Percentiles rank a stretch among this genome's conserved stretches.
phyloP scores from a whole-genome alignment of 2,797 vertebrate species.

The Xiphophorus birchmanni region DNA sequence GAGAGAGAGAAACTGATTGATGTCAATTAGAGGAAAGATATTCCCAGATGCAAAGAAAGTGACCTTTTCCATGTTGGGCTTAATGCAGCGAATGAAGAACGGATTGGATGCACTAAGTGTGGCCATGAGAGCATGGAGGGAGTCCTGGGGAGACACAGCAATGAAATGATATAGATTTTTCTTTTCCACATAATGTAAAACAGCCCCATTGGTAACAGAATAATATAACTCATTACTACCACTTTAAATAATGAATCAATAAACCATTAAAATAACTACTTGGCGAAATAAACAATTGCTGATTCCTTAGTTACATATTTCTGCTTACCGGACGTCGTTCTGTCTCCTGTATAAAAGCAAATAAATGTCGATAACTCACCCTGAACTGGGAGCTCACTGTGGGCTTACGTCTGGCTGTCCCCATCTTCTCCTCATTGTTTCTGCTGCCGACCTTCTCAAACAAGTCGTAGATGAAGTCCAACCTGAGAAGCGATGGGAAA shows the following conservation, averaged over 20 bases:
- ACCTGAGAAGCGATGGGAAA: constrained; percentile 64
- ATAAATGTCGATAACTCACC: constrained; percentile 74
- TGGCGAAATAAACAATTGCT: background rate
- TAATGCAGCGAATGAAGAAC: constrained; percentile 95
- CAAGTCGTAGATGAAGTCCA: constrained; percentile 95
- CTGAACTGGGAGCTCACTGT: constrained; percentile 97
- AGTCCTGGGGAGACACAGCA: constrained; percentile 77
- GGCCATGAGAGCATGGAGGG: constrained; percentile 91
- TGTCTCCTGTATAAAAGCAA: background rate
- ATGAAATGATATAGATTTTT: background rate
- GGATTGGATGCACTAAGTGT: constrained; percentile 92
- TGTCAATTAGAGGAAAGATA: constrained; percentile 4
- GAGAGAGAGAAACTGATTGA: background rate
- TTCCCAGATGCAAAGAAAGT: constrained; percentile 15
- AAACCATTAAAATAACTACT: background rate
- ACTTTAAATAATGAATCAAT: background rate
- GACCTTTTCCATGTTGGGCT: constrained; percentile 93
- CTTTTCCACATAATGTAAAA: background rate
- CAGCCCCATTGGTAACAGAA: background rate
- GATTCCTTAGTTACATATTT: background rate
- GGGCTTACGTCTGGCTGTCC: constrained; percentile 90
- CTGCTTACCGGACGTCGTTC: background rate
- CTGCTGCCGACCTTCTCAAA: constrained; percentile 93
- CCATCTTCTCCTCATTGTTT: constrained; percentile 92
- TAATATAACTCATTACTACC: background rate